Base-by-base conservation (phyloP, 2,888 invertebrate species). In the Hofmannophila pseudospretella region DNA sequence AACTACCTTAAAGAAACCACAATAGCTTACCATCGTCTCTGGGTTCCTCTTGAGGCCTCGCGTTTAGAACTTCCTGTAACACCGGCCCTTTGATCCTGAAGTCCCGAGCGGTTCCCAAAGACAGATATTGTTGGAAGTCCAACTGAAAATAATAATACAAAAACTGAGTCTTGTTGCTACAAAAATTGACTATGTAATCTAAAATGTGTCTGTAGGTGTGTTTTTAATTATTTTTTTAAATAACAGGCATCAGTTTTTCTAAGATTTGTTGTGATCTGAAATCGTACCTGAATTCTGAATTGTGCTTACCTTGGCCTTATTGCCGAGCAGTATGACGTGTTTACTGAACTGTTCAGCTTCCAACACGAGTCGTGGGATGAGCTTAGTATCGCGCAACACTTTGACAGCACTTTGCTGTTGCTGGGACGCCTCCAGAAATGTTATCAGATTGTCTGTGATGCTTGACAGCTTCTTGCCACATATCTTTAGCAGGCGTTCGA, bases 291-390 rank as follows among this genome's bases (percentile, higher is more conserved):
- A n/a, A n/a, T n/a, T n/a, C n/a, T n/a, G n/a, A n/a, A n/a, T n/a
- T 3, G n/a, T 16, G n/a, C 7, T 16, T 20, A 90, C 89, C 66
- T 89, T 88, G 1, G 89, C 89, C 51, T 89, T 91, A 36, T 82
- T 89, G 1, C 88, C 85, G n/a, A 92, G 77, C 39, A 89, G 52
- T 42, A 89, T 81, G 23, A 91, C 81, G 35, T 85, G 80, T 51
- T 89, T 90, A 49, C 84, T 84, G 59, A 91, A 92, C 53, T 88
- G 88, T 63, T 93, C 93, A 1, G 90, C 88, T 54, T 90, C 91
- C 30, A 88, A 82, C 35, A 93, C 89, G 0, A 92, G 87, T 32
- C 89, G 88, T 5, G 93, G 93, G 51, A 92, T 90, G 11, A 88
- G 75, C 49, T 88, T 88, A 0, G 90, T 90, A 62, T 92, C 90